phyloP scores from a whole-genome alignment of 1,140 invertebrate species.

The Camponotus pennsylvanicus region DNA sequence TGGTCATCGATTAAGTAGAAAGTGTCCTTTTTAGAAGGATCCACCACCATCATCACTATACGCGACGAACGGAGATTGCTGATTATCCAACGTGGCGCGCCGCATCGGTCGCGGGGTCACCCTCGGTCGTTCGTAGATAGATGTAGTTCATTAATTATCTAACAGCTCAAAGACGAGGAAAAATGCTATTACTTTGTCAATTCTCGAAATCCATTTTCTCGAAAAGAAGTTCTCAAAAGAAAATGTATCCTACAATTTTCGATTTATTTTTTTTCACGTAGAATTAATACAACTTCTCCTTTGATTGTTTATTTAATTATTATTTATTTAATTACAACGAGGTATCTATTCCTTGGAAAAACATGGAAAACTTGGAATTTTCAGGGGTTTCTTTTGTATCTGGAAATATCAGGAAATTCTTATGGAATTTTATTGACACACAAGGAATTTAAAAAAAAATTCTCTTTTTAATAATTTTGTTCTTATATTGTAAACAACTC shows the following conservation, averaged over 20 bases:
- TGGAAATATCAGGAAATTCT: no score
- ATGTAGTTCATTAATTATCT: conserved; percentile 18
- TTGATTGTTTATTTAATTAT: no score
- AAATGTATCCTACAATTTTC: not conserved
- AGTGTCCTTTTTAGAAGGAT: conserved; percentile 54
- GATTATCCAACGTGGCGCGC: conserved; percentile 46
- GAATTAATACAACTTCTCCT: no score
- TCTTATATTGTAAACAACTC: no score
- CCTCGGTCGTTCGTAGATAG: not conserved
- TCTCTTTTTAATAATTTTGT: no score
- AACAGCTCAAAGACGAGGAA: not conserved
- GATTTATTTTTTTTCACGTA: not conserved
- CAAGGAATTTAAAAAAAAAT: no score
- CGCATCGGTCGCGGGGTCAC: conserved; percentile 59
- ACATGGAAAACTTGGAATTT: no score
- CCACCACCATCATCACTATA: not conserved
- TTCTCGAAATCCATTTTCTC: conserved; percentile 1
- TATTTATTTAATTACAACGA: no score
- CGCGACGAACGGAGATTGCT: conserved; percentile 3
- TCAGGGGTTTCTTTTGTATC: no score
- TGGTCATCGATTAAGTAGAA: conserved; percentile 62
- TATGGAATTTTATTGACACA: no score
- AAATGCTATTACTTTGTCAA: not conserved
- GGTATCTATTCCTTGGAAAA: no score
- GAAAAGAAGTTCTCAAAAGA: not conserved